Base-by-base conservation (phyloP, 2,113 vertebrate genomes). In the Mola mola region DNA sequence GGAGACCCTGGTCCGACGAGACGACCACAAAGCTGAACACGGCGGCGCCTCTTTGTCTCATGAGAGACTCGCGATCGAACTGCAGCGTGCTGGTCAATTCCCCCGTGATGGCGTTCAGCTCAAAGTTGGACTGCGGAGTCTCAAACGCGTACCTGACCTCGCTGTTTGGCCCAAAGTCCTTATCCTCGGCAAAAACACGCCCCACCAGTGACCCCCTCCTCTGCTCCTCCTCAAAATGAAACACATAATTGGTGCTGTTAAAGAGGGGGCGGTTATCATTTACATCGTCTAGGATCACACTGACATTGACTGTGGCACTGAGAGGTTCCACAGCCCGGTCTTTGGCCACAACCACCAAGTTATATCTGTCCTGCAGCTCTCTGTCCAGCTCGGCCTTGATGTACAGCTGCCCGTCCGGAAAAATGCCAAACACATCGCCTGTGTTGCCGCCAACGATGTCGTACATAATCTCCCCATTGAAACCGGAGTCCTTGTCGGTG, bases 181-280 rank as follows among this genome's bases (percentile, higher is more conserved):
- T 97, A 83, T 99, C 97, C 50, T 93, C 90, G 0, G 97, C 95
- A 58, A 88, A 95, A 55, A 99, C 92, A 71, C 84, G 92, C 51
- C 97, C 97, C 2, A 97, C 95, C 6, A 83, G 84, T 0, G 95
- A 95, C 1, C 96, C 97, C n/a, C 94, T 90, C 26, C 51, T 83
- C 84, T 96, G 94, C 51, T 98, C 97, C 56, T 99, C 97, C 74
- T 95, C 94, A 75, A 97, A 97, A 61, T 94, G 94, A 87, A 99
- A 99, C 4, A 96, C 94, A 2, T 99, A 99, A 82, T 94, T 98
- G 10, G 96, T 98, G 75, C 96, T 98, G 86, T 98, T 97, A 68
- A 99, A 99, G 28, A 99, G 89, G 2, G 97, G 97, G 0, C 96
- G 94, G 37, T 99, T 99, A 43, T 99, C 97, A 34, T 99, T 99